Evolutionary conservation across 2,797 vertebrate species (phyloP), one percentile per base, ranked within the genome.

Genomic region (Brachyrhaphis roseni): DNA sequence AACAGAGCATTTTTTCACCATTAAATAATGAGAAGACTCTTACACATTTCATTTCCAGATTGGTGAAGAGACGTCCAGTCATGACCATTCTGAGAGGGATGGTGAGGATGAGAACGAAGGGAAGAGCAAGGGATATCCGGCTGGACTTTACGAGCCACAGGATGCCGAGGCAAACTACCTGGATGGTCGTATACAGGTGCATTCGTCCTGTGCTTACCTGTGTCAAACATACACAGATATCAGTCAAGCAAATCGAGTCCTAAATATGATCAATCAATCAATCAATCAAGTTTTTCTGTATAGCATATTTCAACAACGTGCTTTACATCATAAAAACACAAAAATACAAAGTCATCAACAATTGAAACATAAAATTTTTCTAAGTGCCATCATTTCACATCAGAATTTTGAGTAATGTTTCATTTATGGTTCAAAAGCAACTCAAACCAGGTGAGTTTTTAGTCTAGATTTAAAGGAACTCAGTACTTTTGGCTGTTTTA

Each of bases 41-140:
- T 95, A 99, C 98, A 68, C 96, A 98, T 94, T 97, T 97, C 82
- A 99, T 98, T 88, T 99, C 98, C 23, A 96, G 15, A 1, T 96
- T 85, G 5, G 72, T 90, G 95, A 99, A 99, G 90, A 98, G 86
- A 13, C n/a, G 87, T 0, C 97, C 96, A 0, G 98, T 97, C 93
- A 98, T 95, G 20, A 96, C 70, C 81, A 94, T 96, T 26, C 98
- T 96, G 57, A 99, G 89, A 10, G 98, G 98, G 90, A 99, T 97
- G 0, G 98, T 99, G 91, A 99, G 97, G 92, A 99, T 99, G 82
- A 99, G 97, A 66, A 98, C 0, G 28, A 99, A 99, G 15, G 98
- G 98, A 83, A 99, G 95, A 0, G 97, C 97, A 31, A 99, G 95
- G 0, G 98, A 98, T 39, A 92, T 93, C 0, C 84, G 79, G 3